phyloP scores from a whole-genome alignment of 1,140 invertebrate species.

The Caerostris extrusa region DNA sequence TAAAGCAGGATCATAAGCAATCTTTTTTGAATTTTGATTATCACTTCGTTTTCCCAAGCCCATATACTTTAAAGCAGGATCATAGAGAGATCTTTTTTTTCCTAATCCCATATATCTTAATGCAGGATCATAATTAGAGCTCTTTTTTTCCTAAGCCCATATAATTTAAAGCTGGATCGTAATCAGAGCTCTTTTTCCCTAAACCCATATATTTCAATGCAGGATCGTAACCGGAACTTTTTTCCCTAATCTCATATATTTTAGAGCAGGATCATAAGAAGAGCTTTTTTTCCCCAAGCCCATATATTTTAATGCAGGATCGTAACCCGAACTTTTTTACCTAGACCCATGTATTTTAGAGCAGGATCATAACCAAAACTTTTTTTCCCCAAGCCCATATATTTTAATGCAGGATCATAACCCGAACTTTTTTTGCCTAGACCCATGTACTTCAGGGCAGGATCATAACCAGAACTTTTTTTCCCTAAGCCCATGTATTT shows the following conservation, averaged over 20 bases:
- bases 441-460: constrained; percentile 47
- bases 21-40: background rate
- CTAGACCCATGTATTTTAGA: constrained; percentile 34
- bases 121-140: constrained; percentile 49
- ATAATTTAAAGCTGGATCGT: constrained; percentile 51
- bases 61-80: constrained; percentile 61
- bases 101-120: constrained; percentile 43
- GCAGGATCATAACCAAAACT: constrained; percentile 31
- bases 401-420: constrained; percentile 33
- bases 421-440: constrained; percentile 29
- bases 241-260: constrained; percentile 61
- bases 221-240: constrained; percentile 30
- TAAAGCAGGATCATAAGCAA: constrained; percentile 45
- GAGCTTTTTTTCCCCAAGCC: constrained; percentile 9
- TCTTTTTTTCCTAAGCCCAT: constrained; percentile 46
- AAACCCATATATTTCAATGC: constrained; percentile 48
- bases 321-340: constrained; percentile 21
- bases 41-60: constrained; percentile 17
- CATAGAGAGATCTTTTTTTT: background rate
- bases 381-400: constrained; percentile 41
- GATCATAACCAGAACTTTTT: constrained; percentile 7
- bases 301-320: constrained; percentile 49
- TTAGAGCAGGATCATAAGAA: constrained; percentile 18
- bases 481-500: constrained; percentile 61
- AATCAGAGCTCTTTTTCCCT: constrained; percentile 2